Base-by-base conservation (phyloP, 1,140 invertebrate species). In the Maniola jurtina region DNA sequence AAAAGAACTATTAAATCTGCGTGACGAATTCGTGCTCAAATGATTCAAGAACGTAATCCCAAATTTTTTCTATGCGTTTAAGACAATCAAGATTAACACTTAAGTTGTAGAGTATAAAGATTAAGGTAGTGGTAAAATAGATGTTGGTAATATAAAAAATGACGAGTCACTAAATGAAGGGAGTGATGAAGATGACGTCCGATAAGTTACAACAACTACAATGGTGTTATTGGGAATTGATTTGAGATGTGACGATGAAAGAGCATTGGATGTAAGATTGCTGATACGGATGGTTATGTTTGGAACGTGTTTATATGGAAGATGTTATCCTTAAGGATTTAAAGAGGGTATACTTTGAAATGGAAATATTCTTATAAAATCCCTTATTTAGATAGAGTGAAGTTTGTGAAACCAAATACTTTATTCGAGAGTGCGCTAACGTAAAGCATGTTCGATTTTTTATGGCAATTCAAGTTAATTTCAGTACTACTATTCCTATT, bases 101-200 rank as follows among this genome's bases (percentile, higher is more conserved):
- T 62, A 66, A 47, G 9, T 48, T 0, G 6, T 14, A 13, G n/a
- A 0, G 7, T 8, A 66, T 59, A 64, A 60, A 55, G n/a, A 14
- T 16, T 16, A 36, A 8, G 11, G 2, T 35, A 6, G 55, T 36
- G 25, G 25, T 25, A 14, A 33, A 55, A 11, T 5, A n/a, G 42
- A 60, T 60, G 38, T 50, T 50, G 68, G 42, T 68, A 25, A 54
- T 10, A 45, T 59, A 63, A 73, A 81, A 81, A 72, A 64, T 79
- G 80, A 72, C 71, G 67, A 81, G 78, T 84, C 84, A 87, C 76
- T 71, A 71, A 52, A 81, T 69, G 71, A 72, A 70, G 68, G 64
- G 72, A 79, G 74, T 78, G 82, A 80, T 80, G 66, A 80, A 84
- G 84, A 87, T 87, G 77, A 77, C 77, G 80, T 78, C 71, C 47